Evolutionary conservation across 2,797 vertebrate species (phyloP).

Genomic region (Cyprinodon diabolis): DNA sequence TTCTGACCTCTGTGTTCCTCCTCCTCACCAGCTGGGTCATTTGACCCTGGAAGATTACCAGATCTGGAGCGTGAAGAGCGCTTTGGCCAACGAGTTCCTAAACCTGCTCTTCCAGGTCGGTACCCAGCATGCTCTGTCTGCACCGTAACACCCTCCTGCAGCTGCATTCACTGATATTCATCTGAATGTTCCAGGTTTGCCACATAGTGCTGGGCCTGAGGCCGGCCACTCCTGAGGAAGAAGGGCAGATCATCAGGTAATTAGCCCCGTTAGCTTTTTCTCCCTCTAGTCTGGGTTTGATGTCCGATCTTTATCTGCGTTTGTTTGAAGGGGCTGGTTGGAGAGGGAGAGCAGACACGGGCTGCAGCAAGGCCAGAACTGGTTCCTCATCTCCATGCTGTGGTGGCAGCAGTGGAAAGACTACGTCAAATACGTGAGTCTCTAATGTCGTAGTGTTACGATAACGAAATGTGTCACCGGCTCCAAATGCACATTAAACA

Average conservation of each 20-base stretch:
- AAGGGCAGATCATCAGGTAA: slow-evolving; percentile 97
- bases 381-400: slow-evolving; percentile 97
- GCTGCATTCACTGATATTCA: neutral
- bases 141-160: neutral
- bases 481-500: too few relatives aligned
- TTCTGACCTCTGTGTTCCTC: slow-evolving; percentile 28
- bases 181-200: slow-evolving; percentile 84
- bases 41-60: slow-evolving; percentile 98
- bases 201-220: slow-evolving; percentile 96
- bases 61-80: slow-evolving; percentile 99
- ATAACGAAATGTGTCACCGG: too few relatives aligned
- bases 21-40: slow-evolving; percentile 84
- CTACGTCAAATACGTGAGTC: slow-evolving; percentile 95
- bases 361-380: slow-evolving; percentile 92
- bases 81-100: slow-evolving; percentile 97
- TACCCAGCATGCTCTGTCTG: neutral
- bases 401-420: slow-evolving; percentile 99
- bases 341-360: slow-evolving; percentile 97
- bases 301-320: neutral
- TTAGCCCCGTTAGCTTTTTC: neutral
- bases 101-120: slow-evolving; percentile 97
- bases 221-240: slow-evolving; percentile 95
- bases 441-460: too few relatives aligned
- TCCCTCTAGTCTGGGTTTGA: neutral
- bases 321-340: slow-evolving; percentile 88